Base-by-base conservation (phyloP, 2,797 vertebrate genomes). In the Myoxocephalus aenaeus region DNA sequence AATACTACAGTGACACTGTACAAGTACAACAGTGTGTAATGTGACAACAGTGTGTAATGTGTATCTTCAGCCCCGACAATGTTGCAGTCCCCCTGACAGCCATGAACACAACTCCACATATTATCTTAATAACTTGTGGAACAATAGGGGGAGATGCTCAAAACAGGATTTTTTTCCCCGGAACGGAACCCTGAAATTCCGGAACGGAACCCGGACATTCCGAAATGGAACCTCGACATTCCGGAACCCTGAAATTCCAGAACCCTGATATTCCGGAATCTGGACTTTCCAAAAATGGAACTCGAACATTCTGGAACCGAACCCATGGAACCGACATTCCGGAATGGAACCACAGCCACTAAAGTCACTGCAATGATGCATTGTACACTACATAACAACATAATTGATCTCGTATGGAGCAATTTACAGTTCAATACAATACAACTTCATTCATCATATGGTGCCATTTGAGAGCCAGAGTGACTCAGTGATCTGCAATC, bases 61-160 rank as follows among this genome's bases (percentile, higher is more conserved):
- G 25, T 27, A 27, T 27, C 25, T 27, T 27, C 25, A 27, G 25
- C 25, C 4, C 62, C 4, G 4, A 44, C 61, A 56, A 57, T 63
- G 54, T 54, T 66, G n/a, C 75, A 63, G 77, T 62, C 71, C 77
- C 58, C 20, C 56, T 65, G 66, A 53, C 38, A 70, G 59, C 20
- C 40, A 22, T 70, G 22, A 64, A 75, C 73, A 65, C 61, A 68
- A 56, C 38, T 58, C 74, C 58, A 73, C 76, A 65, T 70, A 58
- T 56, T 71, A 73, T 73, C 51, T 20, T 67, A 73, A 81, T 84
- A 78, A 75, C 54, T 59, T 5, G 29, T 73, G 67, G 69, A 80
- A 74, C 56, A 81, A 76, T 40, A 25, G 57, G 4, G 17, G 27
- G 12, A 50, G 56, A 50, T 27, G 14, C 38, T 22, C 42, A 14